Base-by-base conservation (phyloP, 2,888 invertebrate species). In the Troides helena region DNA sequence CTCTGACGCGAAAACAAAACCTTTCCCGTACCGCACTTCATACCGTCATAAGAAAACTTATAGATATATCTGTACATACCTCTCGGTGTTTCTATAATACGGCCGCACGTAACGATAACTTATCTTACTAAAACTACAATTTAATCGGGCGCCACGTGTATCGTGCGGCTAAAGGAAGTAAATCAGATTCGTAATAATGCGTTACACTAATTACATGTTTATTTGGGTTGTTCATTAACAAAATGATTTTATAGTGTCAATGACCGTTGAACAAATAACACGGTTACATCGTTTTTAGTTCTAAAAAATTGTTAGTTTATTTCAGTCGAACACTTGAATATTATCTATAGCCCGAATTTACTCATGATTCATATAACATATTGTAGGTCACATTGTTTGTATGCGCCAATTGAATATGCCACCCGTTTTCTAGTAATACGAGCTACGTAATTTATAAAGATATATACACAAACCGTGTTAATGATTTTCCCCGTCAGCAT, bases 1-100 rank as follows among this genome's bases (percentile, higher is more conserved):
- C 90, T 80, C 78, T 81, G 78, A 83, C 86, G 87, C 89, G 90
- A 92, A 93, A 93, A 89, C 89, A 90, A 90, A 90, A 91, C 89
- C 91, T 88, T 79, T 83, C 72, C 68, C 77, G 77, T 76, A 73
- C 78, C 75, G 75, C 79, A 74, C 78, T 75, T 77, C 76, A 53
- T 66, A 25, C 30, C 61, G 65, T 68, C 56, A 58, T 58, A 67
- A 71, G 46, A 71, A 50, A 17, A 50, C 50, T 50, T 50, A 18
- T 17, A 50, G 17, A 50, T 18, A 50, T 17, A 50, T 50, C 14
- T 50, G 17, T 14, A 50, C 18, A 18, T 50, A 50, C 2, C 18
- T 14, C 18, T 17, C 5, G 14, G 14, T 14, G 50, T 50, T 10
- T 17, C 14, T 50, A 18, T 50, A 14, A 50, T 50, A 17, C 2